These are phyloP conservation scores for Lamellibrachia luymesi DNA, from an alignment of 1,140 invertebrate species.

Conservation along the genomic window DNA sequence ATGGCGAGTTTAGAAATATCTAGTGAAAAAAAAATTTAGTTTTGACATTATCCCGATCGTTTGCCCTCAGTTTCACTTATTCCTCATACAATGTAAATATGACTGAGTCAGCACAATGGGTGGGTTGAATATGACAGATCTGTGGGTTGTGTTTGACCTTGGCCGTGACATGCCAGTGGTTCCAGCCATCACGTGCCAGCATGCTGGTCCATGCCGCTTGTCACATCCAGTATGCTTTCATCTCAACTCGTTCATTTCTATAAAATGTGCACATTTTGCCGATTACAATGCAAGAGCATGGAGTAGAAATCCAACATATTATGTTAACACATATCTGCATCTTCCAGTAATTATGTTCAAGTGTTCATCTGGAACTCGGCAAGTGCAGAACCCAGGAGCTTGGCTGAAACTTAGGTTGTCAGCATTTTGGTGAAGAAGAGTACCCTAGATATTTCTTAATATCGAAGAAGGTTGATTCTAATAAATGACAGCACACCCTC, in stretches of 20 bases:
- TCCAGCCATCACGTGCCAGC: neutral
- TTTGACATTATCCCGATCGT: neutral
- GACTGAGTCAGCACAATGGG: neutral
- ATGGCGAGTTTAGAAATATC: neutral
- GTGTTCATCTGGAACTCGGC: neutral
- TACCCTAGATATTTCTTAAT: neutral
- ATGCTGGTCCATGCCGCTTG: neutral
- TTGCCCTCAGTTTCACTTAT: neutral
- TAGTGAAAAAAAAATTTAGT: neutral
- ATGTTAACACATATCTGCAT: neutral
- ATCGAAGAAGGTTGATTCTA: neutral
- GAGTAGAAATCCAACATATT: neutral
- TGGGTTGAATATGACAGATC: neutral
- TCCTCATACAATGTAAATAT: neutral
- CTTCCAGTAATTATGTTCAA: neutral
- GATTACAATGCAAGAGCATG: neutral
- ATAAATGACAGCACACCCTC: neutral
- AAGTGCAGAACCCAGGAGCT: neutral
- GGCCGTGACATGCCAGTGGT: neutral
- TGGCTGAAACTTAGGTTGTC: no score
- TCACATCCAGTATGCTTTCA: neutral
- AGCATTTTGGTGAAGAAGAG: no score
- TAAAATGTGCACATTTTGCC: neutral
- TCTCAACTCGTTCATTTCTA: neutral
- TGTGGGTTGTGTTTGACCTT: neutral